These are phyloP conservation scores for Phrynocephalus forsythii DNA, from an alignment of 2,797 vertebrate species.

Conservation along the genomic window DNA sequence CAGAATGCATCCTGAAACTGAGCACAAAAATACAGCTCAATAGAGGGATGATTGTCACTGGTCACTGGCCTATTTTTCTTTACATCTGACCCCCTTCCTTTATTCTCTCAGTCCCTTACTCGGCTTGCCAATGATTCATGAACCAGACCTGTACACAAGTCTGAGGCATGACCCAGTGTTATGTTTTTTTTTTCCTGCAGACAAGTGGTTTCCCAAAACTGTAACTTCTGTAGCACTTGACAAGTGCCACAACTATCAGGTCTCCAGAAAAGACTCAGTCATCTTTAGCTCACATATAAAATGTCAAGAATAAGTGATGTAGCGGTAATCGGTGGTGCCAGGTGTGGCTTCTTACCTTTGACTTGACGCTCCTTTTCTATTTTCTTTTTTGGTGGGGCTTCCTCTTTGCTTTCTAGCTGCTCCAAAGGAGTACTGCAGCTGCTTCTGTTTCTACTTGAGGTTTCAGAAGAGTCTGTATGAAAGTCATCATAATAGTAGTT, in stretches of 20 bases:
- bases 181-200: not conserved
- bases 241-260: not conserved
- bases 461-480: conserved; percentile 43
- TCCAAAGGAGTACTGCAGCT: not conserved
- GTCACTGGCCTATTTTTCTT: not conserved
- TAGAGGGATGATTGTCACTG: not conserved
- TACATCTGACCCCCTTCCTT: no score
- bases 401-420: conserved; percentile 20
- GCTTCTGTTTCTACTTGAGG: not conserved
- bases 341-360: conserved; percentile 53
- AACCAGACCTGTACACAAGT: not conserved
- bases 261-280: not conserved
- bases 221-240: not conserved
- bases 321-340: not conserved
- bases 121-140: not conserved
- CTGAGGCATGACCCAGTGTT: not conserved
- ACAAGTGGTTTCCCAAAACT: not conserved
- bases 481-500: conserved; percentile 62
- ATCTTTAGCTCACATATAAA: not conserved
- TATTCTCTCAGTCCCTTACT: not conserved
- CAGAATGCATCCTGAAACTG: not conserved
- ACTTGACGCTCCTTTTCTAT: conserved; percentile 7
- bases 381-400: conserved; percentile 38
- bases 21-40: not conserved
- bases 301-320: not conserved